Conservation (phyloP, 2,888 invertebrate species). For the Ecliptopera silaceata region DNA sequence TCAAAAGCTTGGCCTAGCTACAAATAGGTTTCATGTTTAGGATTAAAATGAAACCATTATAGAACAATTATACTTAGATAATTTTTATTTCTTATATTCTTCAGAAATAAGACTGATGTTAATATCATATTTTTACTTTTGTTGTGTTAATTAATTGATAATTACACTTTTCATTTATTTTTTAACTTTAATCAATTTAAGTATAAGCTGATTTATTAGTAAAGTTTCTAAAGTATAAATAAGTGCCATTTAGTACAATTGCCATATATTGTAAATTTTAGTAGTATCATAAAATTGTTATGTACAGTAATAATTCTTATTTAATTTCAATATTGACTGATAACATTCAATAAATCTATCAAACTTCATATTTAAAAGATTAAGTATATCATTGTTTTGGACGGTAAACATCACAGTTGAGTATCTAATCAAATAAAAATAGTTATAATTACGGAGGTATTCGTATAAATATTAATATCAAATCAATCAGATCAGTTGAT, state of each 20-base stretch:
- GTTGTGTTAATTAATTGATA: slow-evolving; percentile 1
- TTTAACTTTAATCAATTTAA: slow-evolving; percentile 7
- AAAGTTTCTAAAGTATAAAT: background rate
- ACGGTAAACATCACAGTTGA: slow-evolving; percentile 19
- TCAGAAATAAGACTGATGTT: slow-evolving; percentile 10
- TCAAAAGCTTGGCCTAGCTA: background rate
- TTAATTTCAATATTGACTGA: slow-evolving; percentile 19
- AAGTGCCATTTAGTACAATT: too few relatives aligned
- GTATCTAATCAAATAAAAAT: slow-evolving; percentile 16
- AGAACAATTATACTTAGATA: slow-evolving; percentile 23
- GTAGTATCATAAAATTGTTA: background rate
- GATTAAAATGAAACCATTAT: background rate
- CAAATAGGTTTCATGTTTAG: background rate
- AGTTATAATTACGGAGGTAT: background rate
- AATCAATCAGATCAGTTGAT: background rate
- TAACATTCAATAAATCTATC: slow-evolving; percentile 23
- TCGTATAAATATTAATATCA: background rate
- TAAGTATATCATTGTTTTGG: slow-evolving; percentile 4
- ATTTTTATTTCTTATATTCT: background rate
- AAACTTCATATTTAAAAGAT: slow-evolving; percentile 4
- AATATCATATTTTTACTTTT: background rate
- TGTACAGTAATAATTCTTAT: slow-evolving; percentile 22
- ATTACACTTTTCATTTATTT: background rate
- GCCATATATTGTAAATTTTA: too few relatives aligned
- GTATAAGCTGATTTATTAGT: slow-evolving; percentile 1